Conservation (phyloP, 2,797 vertebrate genomes). For the Chaetodon trifasciatus region DNA sequence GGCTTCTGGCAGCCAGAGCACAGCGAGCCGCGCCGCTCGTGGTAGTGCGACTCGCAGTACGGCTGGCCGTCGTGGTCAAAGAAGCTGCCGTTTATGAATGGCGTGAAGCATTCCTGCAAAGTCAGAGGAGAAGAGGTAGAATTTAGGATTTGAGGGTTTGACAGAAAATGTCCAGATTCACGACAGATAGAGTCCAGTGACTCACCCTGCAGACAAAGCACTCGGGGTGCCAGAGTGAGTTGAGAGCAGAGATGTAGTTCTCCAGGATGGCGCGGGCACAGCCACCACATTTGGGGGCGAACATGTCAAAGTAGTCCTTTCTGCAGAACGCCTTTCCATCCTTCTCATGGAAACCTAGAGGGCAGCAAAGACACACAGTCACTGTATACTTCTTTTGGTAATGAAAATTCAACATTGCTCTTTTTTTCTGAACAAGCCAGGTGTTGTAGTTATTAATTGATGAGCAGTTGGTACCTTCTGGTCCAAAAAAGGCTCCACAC, state of each 20-base stretch:
- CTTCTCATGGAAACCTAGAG: conserved; percentile 94
- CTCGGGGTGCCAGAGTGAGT: conserved; percentile 95
- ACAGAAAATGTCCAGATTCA: neutral
- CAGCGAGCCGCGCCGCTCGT: conserved; percentile 93
- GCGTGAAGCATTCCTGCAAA: conserved; percentile 94
- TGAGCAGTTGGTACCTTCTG: conserved; percentile 88
- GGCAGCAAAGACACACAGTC: conserved; percentile 34
- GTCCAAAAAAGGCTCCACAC: conserved; percentile 95
- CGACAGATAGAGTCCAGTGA: neutral
- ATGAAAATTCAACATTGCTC: neutral
- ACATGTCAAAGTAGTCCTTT: conserved; percentile 98
- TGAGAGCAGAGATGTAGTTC: conserved; percentile 97
- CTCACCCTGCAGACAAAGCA: conserved; percentile 98
- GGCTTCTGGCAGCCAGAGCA: conserved; percentile 98
- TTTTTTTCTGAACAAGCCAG: neutral
- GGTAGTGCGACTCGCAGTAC: conserved; percentile 96
- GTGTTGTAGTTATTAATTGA: neutral
- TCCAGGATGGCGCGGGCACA: conserved; percentile 95
- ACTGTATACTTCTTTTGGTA: conserved; percentile 2
- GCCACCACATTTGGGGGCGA: conserved; percentile 96
- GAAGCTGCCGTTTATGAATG: conserved; percentile 95
- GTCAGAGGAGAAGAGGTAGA: neutral
- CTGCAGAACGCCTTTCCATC: conserved; percentile 96
- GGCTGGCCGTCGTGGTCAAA: conserved; percentile 96
- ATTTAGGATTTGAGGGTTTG: neutral